These are phyloP conservation scores for Premnoplex brunnescens DNA, from an alignment of 2,797 vertebrate genomes.

Conservation along the genomic window DNA sequence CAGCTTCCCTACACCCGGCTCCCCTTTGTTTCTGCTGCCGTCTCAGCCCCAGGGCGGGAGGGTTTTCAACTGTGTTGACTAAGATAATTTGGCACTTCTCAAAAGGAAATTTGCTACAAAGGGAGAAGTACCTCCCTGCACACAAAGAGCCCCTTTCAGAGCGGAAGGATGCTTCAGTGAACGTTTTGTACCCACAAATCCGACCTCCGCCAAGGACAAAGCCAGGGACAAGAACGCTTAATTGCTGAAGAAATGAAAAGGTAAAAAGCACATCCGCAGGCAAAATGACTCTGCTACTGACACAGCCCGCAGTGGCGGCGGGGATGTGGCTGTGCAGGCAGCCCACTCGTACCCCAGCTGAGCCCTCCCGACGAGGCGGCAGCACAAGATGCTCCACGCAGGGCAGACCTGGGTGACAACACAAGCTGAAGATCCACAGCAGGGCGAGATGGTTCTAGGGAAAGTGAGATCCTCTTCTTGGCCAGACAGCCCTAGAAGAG, in stretches of 20 bases:
- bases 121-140: conserved; percentile 40
- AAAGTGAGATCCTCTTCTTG: background rate
- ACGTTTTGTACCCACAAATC: conserved; percentile 63
- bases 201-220: conserved; percentile 66
- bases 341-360: background rate
- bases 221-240: conserved; percentile 67
- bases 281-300: conserved; percentile 65
- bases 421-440: background rate
- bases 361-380: background rate
- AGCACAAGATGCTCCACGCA: background rate
- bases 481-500: background rate
- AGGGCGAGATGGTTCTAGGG: background rate
- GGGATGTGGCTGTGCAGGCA: background rate
- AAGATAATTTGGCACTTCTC: conserved; percentile 70
- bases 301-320: background rate
- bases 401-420: background rate
- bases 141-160: conserved; percentile 65
- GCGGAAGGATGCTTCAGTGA: conserved; percentile 63
- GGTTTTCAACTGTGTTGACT: conserved; percentile 60
- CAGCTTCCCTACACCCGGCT: conserved; percentile 36
- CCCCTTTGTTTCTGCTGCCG: conserved; percentile 44
- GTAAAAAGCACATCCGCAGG: conserved; percentile 71
- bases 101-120: conserved; percentile 65
- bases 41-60: conserved; percentile 43
- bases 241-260: conserved; percentile 72